Evolutionary conservation across 92 coral and sea anemone genomes (phyloP).

Genomic region (Epizoanthus rinbou): DNA sequence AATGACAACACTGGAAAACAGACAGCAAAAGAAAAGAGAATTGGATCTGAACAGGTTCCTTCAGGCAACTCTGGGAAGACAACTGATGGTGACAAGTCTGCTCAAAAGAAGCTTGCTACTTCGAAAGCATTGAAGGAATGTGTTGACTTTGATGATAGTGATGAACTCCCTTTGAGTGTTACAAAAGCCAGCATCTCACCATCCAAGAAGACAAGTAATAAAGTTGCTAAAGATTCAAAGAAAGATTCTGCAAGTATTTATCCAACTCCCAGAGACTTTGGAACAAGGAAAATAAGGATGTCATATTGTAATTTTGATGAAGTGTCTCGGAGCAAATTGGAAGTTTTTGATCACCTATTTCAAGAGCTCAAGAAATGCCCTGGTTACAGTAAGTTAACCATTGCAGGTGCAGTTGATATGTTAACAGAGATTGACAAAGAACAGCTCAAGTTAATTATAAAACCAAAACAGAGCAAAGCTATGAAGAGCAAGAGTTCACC

Average conservation of each 20-base stretch:
- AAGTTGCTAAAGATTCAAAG: not conserved
- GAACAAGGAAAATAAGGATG: constrained; percentile 18
- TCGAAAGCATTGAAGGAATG: not conserved
- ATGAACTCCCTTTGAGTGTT: constrained; percentile 35
- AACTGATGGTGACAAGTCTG: not conserved
- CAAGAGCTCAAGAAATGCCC: constrained; percentile 66
- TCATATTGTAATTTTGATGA: constrained; percentile 39
- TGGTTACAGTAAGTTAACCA: constrained; percentile 58
- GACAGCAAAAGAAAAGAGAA: not conserved
- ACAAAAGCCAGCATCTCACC: constrained; percentile 31
- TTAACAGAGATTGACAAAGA: constrained; percentile 57
- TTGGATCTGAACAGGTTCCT: not conserved
- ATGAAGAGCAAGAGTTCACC: constrained; percentile 6
- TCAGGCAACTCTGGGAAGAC: not conserved
- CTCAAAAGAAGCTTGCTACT: not conserved
- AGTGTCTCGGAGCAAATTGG: constrained; percentile 51
- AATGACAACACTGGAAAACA: not conserved
- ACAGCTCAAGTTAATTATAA: constrained; percentile 30
- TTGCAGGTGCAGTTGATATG: constrained; percentile 64
- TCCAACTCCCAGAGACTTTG: not conserved
- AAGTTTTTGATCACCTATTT: constrained; percentile 75
- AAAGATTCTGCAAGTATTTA: not conserved
- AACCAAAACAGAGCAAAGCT: not conserved
- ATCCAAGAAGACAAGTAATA: constrained; percentile 11
- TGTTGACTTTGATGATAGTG: constrained; percentile 34